A percentile compares a stretch with the other conserved stretches of the same genome.
phyloP scores from a whole-genome alignment of 2,113 vertebrate genomes.

The Aphelocoma coerulescens region DNA sequence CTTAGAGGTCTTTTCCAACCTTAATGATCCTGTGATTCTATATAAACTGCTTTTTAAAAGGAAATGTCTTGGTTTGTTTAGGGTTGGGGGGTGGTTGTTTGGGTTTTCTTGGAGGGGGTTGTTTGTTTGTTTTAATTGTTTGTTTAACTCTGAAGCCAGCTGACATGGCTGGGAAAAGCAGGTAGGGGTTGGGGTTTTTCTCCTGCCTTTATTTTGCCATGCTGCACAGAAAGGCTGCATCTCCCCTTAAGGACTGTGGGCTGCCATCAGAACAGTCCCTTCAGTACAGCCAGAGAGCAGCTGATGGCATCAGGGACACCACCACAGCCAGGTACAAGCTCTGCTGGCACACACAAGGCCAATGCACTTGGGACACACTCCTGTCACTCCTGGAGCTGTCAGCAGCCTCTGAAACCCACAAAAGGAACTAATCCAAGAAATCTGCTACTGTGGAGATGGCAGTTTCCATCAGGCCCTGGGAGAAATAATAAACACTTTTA shows the following conservation, averaged over 20 bases:
- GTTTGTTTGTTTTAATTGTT: neutral
- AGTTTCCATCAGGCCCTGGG: neutral
- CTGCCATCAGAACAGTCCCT: neutral
- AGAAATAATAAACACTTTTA: neutral
- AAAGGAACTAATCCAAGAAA: neutral
- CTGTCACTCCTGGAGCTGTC: neutral
- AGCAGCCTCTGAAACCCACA: neutral
- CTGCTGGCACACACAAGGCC: neutral
- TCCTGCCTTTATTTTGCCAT: neutral
- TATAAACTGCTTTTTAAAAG: neutral
- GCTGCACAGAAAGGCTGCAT: neutral
- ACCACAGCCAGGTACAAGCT: neutral
- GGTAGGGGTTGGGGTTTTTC: rapidly evolving
- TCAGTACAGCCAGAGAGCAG: neutral
- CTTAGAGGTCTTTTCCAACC: neutral
- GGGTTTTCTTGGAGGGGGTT: neutral
- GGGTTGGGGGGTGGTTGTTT: neutral
- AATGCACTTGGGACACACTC: rapidly evolving
- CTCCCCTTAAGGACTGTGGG: neutral
- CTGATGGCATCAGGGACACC: neutral
- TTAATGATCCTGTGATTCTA: neutral
- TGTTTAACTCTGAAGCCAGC: neutral
- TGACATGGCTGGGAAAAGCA: neutral
- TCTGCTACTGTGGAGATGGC: neutral
- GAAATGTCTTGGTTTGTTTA: neutral